These are phyloP conservation scores for Alces alces DNA, from an alignment of 2,113 vertebrate genomes.

Conservation along the genomic window DNA sequence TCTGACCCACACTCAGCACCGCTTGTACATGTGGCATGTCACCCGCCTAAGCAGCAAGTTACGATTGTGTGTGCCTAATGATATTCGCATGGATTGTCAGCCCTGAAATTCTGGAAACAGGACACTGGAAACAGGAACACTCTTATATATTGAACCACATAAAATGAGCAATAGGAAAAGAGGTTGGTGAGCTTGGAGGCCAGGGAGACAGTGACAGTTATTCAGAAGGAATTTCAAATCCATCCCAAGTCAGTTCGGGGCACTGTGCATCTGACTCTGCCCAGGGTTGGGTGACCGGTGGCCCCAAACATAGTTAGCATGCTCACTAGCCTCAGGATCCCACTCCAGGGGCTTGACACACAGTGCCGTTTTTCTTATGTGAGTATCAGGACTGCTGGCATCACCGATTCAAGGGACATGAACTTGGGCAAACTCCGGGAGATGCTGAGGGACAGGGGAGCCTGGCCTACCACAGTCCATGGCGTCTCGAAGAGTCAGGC, in stretches of 20 bases:
- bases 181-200: slow-evolving; percentile 17
- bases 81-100: accelerated
- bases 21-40: accelerated
- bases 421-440: not conserved
- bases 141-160: not conserved
- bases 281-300: slow-evolving; percentile 29
- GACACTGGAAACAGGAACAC: not conserved
- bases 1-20: accelerated
- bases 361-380: not conserved
- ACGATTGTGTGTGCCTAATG: not conserved
- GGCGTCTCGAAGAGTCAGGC: not conserved
- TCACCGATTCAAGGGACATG: not conserved
- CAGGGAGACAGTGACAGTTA: not conserved
- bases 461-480: not conserved
- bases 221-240: slow-evolving; percentile 44
- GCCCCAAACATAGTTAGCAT: slow-evolving; percentile 27
- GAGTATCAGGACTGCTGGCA: slow-evolving; percentile 21
- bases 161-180: not conserved
- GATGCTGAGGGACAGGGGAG: not conserved
- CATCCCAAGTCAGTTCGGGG: slow-evolving; percentile 51
- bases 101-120: not conserved
- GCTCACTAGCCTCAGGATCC: slow-evolving; percentile 47
- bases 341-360: slow-evolving; percentile 23
- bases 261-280: slow-evolving; percentile 24
- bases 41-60: not conserved